Evolutionary conservation across 2,888 invertebrate genomes (phyloP), one percentile per base, ranked within the genome.

Genomic region (Leptinotarsa haldemani): DNA sequence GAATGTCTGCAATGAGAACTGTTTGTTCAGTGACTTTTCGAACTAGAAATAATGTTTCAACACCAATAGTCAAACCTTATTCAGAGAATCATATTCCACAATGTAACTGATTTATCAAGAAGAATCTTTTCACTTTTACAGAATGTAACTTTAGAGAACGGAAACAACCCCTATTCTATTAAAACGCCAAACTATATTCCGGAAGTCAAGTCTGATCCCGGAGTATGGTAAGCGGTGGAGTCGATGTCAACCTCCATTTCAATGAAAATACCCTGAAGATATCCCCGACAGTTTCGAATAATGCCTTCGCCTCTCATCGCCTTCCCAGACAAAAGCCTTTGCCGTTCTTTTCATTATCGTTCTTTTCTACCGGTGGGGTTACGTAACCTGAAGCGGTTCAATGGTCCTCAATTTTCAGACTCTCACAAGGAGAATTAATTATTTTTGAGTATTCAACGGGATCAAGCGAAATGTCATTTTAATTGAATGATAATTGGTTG

Each of bases 221-320:
- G 3, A 56, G 56, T 56, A 56, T 20, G 22, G 56, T 56, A 15
- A 22, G 56, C 56, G 56, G 56, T 56, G 16, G 61, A 13, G 16
- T 40, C 61, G 61, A 25, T 40, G 30, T 61, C 30, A 20, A 25
- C 30, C 40, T 40, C 30, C 25, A 61, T 61, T 61, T 61, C 30
- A 61, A 61, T 61, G 61, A 40, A 61, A 61, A 56, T 56, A 56
- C 56, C 56, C 20, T 13, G 20, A 56, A 61, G 61, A 61, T 40
- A 61, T 61, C 61, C 61, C 61, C n/a, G 61, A 61, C 61, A 61
- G 16, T 40, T 40, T 61, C 61, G 61, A 61, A 61, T 40, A 40
- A 61, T 30, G 15, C 61, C 40, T 30, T 40, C n/a, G 16, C 40
- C 61, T 61, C 56, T 61, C 61, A 13, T n/a, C 61, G 40, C 16